phyloP scores from a whole-genome alignment of 2,113 vertebrate species.

The Synchiropus splendidus region DNA sequence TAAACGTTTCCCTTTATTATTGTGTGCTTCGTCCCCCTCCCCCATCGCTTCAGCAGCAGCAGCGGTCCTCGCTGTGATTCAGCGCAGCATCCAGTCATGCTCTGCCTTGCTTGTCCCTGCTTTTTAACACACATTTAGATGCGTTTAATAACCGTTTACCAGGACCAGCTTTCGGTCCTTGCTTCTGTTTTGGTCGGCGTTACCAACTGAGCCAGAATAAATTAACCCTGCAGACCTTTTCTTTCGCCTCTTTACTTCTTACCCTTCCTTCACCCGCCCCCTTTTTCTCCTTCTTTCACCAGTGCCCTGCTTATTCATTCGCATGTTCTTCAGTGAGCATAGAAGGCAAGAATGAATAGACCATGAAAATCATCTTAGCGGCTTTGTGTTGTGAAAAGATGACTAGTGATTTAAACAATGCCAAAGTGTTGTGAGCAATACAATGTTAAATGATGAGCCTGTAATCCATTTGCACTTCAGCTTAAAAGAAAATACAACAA shows the following conservation, averaged over 20 bases:
- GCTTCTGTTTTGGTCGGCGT: too few relatives aligned
- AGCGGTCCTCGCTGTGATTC: conserved; percentile 38
- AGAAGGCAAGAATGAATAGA: conserved; percentile 40
- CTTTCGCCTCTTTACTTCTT: conserved; percentile 42
- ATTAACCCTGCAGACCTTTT: conserved; percentile 46
- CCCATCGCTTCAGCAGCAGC: conserved; percentile 24
- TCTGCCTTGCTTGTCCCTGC: conserved; percentile 6
- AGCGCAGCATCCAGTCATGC: conserved; percentile 26
- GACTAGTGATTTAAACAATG: too few relatives aligned
- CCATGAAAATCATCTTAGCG: conserved; percentile 24
- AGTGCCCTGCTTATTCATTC: conserved; percentile 41
- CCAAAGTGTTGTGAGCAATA: too few relatives aligned
- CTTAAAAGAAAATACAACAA: too few relatives aligned
- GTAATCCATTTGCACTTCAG: too few relatives aligned
- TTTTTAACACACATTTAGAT: background rate
- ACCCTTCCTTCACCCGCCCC: conserved; percentile 19
- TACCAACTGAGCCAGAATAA: conserved; percentile 32
- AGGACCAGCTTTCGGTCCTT: too few relatives aligned
- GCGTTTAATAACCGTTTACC: too few relatives aligned
- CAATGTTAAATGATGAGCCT: too few relatives aligned
- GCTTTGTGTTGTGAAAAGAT: conserved; percentile 13
- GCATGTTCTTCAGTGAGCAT: conserved; percentile 34
- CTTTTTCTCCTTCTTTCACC: conserved; percentile 26
- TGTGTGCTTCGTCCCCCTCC: conserved; percentile 21
- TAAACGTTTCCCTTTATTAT: conserved; percentile 61